These are phyloP conservation scores for Bungarus multicinctus DNA, from an alignment of 2,113 vertebrate genomes.

Conservation along the genomic window DNA sequence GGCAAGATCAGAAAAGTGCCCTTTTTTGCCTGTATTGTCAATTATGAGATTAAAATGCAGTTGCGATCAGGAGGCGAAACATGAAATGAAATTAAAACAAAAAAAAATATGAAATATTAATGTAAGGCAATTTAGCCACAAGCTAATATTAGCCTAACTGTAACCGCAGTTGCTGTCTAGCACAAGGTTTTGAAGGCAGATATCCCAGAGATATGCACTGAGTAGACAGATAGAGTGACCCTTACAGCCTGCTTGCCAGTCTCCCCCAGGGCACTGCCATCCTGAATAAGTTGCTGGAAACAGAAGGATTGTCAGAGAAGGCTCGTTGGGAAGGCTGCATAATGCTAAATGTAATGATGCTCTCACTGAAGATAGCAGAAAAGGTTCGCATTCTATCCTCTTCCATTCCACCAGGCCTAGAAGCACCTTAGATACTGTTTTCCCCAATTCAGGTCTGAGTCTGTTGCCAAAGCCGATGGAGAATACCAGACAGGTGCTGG, in stretches of 20 bases:
- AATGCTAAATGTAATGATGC: background rate
- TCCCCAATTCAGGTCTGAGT: background rate
- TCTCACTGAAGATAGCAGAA: background rate
- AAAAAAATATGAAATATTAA: background rate
- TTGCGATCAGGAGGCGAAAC: background rate
- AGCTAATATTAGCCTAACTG: background rate
- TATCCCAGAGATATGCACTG: background rate
- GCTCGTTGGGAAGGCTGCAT: background rate
- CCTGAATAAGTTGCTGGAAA: background rate
- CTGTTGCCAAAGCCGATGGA: background rate
- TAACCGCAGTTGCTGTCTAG: background rate
- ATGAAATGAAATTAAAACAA: background rate
- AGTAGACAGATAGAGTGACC: constrained; percentile 3
- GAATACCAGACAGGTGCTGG: background rate
- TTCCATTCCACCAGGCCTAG: background rate
- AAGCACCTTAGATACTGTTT: background rate
- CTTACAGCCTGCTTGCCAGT: background rate
- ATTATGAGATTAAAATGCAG: background rate
- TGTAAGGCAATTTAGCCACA: background rate
- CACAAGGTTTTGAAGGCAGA: background rate
- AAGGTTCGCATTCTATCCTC: background rate
- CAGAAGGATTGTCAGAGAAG: background rate
- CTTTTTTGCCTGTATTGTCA: background rate
- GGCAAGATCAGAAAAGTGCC: background rate
- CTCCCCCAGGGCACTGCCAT: background rate